Conservation (phyloP, 2,113 vertebrate species). For the Probosciger aterrimus region DNA sequence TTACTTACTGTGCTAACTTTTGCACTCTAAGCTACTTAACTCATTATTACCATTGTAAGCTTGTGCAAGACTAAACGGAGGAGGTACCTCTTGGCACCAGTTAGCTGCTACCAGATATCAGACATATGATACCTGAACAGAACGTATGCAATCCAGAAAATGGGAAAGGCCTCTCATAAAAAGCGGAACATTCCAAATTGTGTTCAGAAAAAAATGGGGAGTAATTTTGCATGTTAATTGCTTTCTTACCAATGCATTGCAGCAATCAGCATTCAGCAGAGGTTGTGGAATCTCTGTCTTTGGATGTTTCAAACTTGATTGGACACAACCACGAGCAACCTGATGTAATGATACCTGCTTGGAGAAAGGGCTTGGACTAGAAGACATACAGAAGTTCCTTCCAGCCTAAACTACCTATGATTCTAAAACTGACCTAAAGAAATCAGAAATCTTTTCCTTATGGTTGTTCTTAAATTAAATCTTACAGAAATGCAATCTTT, state of each 20-base stretch:
- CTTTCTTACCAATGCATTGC: neutral
- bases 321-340: rapidly evolving
- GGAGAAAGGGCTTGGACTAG: neutral
- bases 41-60: neutral
- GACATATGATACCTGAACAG: neutral
- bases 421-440: neutral
- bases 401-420: neutral
- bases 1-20: neutral
- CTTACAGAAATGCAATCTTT: neutral
- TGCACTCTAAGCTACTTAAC: neutral
- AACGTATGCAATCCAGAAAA: neutral
- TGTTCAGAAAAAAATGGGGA: neutral
- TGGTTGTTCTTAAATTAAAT: neutral
- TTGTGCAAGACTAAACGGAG: neutral
- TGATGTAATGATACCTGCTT: neutral
- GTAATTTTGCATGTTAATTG: neutral
- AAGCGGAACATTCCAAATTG: neutral
- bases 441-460: neutral
- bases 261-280: neutral
- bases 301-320: neutral
- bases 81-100: neutral
- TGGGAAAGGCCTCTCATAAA: neutral
- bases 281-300: neutral
- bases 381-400: neutral
- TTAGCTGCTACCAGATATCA: neutral